Percentiles rank a stretch among this genome's conserved stretches.
Conservation (phyloP, 1,140 invertebrate species). For the Procambarus virginalis region DNA sequence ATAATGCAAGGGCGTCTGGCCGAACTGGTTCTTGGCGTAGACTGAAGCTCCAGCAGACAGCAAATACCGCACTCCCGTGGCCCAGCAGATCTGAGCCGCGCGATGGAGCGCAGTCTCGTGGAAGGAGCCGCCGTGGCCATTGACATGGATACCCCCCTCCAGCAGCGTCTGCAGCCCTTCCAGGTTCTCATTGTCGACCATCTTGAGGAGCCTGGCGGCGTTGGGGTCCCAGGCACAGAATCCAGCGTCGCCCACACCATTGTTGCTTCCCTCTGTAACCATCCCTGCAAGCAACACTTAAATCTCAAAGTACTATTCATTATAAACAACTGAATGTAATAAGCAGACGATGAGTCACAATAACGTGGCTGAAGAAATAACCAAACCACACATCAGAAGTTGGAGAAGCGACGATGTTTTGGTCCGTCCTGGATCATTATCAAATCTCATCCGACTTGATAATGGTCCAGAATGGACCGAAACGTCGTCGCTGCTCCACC, state of each 20-base stretch:
- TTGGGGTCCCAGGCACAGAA: constrained; percentile 44
- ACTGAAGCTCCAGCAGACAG: constrained; percentile 76
- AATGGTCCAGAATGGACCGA: too few species aligned
- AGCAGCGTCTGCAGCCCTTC: constrained; percentile 65
- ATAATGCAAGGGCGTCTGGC: constrained; percentile 79
- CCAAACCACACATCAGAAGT: too few species aligned
- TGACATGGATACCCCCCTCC: constrained; percentile 70
- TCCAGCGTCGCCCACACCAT: neutral
- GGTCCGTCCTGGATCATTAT: too few species aligned
- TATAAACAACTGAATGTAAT: too few species aligned
- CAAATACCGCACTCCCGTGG: constrained; percentile 77
- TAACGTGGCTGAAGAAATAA: too few species aligned
- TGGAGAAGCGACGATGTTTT: too few species aligned
- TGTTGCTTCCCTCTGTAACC: neutral
- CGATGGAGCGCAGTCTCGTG: constrained; percentile 78
- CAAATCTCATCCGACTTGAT: too few species aligned
- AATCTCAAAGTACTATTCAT: too few species aligned
- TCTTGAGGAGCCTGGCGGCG: constrained; percentile 42
- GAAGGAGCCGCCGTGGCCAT: constrained; percentile 70
- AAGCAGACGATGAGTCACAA: too few species aligned
- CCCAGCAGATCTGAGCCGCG: constrained; percentile 77
- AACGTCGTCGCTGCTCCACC: too few species aligned
- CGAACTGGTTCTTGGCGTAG: constrained; percentile 76
- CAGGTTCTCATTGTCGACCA: constrained; percentile 59
- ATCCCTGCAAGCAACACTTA: neutral